Percentiles rank a stretch among this genome's conserved stretches.
These are phyloP conservation scores for Calliphora vomitoria DNA, from an alignment of 2,888 invertebrate genomes.

Conservation along the genomic window DNA sequence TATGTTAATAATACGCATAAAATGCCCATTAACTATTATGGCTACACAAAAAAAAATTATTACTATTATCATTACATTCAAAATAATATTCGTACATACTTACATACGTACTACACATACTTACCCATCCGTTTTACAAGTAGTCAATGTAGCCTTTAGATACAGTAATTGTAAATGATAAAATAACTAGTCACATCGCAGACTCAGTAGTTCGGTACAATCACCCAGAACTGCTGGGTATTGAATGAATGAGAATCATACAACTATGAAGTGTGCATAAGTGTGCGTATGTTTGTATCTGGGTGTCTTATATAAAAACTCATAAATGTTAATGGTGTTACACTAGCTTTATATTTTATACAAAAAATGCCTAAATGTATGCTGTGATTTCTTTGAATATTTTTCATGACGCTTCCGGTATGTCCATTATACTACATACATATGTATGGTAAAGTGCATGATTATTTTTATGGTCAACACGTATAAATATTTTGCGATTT, in stretches of 20 bases:
- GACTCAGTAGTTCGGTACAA: too few relatives aligned
- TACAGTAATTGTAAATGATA: too few relatives aligned
- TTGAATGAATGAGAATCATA: too few relatives aligned
- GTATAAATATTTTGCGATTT: slow-evolving; percentile 67
- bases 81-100: slow-evolving; percentile 50
- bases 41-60: slow-evolving; percentile 46
- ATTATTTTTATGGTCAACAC: slow-evolving; percentile 71
- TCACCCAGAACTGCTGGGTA: too few relatives aligned
- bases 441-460: neutral
- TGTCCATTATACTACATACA: slow-evolving; percentile 13
- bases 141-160: too few relatives aligned
- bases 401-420: slow-evolving; percentile 34
- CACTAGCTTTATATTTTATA: slow-evolving; percentile 43
- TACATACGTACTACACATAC: slow-evolving; percentile 48
- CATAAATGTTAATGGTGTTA: slow-evolving; percentile 63
- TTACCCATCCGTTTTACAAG: too few relatives aligned
- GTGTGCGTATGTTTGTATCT: neutral
- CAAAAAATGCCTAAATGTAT: slow-evolving; percentile 78
- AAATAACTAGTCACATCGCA: too few relatives aligned
- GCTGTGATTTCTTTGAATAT: slow-evolving; percentile 77
- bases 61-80: slow-evolving; percentile 64
- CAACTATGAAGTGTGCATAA: too few relatives aligned
- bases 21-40: slow-evolving; percentile 78
- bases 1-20: slow-evolving; percentile 83
- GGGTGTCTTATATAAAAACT: slow-evolving; percentile 68